Evolutionary conservation across 2,113 vertebrate species (phyloP), one percentile per base, ranked within the genome.

Genomic region (Chauna torquata): DNA sequence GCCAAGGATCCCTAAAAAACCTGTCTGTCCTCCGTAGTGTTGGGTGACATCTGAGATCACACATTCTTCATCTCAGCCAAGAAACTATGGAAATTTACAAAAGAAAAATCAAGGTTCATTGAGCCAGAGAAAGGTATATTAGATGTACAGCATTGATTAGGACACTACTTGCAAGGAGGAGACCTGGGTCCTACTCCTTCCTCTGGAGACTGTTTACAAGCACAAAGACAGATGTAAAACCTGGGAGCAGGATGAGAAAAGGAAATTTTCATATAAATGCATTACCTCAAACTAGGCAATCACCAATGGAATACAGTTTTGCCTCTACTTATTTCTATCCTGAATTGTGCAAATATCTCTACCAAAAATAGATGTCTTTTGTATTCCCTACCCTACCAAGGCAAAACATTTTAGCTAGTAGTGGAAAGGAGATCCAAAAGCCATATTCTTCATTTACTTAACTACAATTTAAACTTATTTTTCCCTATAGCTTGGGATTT

Each of bases 401-500:
- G 64, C 9, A 86, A 93, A 88, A 27, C 23, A 24, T 77, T 96
- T 93, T 84, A 74, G 8, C 55, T 20, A 40, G 14, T 38, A 81
- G 47, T 12, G 40, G 22, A 62, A 57, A 86, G 54, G 11, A 75
- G 55, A 62, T 84, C 78, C 61, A 69, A 40, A 59, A 38, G 52
- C 44, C 77, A 68, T 78, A 22, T 38, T 54, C 52, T 38, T 55
- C 28, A 4, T 89, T 93, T 96, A 71, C 59, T 74, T 38, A 91
- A 92, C 47, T 79, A 47, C 18, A 79, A 24, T 72, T 82, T n/a
- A 38, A 59, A 92, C 74, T 92, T 94, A 54, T 75, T 90, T 96
- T 93, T 74, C 74, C 50, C 7, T 83, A 76, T 62, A 86, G 44
- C 36, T 71, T 69, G 59, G 52, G 45, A 79, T 79, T 91, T 94